These are phyloP conservation scores for Neotoma lepida DNA, from an alignment of 2,113 vertebrate genomes.

Conservation along the genomic window DNA sequence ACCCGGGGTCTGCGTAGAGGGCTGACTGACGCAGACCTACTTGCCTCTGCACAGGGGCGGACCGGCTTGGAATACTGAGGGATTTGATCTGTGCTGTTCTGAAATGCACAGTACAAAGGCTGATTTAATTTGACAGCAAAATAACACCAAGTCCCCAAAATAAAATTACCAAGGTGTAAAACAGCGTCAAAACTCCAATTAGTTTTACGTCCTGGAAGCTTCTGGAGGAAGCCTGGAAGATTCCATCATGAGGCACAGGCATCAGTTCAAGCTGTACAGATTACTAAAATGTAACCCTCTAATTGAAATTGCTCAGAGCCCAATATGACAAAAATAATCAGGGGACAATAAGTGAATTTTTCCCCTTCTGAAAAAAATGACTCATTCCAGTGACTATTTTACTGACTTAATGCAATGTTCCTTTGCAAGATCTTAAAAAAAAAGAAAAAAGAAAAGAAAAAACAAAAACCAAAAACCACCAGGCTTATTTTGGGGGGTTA, in stretches of 20 bases:
- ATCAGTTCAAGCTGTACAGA: slow-evolving; percentile 59
- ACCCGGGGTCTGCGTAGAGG: background rate
- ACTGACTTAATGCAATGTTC: slow-evolving; percentile 70
- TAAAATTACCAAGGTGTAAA: slow-evolving; percentile 80
- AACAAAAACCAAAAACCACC: background rate
- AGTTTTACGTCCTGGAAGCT: slow-evolving; percentile 73
- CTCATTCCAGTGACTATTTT: slow-evolving; percentile 77
- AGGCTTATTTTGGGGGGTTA: background rate
- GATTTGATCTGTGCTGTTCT: slow-evolving; percentile 67
- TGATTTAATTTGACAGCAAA: slow-evolving; percentile 78
- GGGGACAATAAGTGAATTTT: slow-evolving; percentile 78
- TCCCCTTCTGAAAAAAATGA: slow-evolving; percentile 73
- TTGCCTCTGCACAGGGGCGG: background rate
- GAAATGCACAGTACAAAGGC: slow-evolving; percentile 73
- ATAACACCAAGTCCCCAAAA: slow-evolving; percentile 75
- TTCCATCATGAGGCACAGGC: slow-evolving; percentile 67
- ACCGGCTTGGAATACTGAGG: slow-evolving; percentile 11
- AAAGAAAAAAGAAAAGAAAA: slow-evolving; percentile 42
- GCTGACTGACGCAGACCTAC: background rate
- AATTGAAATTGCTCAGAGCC: slow-evolving; percentile 78
- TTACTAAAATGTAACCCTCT: slow-evolving; percentile 79
- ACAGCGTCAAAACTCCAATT: slow-evolving; percentile 82
- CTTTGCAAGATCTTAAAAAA: slow-evolving; percentile 76
- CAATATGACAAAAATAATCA: slow-evolving; percentile 74
- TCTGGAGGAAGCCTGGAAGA: slow-evolving; percentile 70